These are phyloP conservation scores for Poecilus cupreus DNA, from an alignment of 2,888 invertebrate species.

Conservation along the genomic window DNA sequence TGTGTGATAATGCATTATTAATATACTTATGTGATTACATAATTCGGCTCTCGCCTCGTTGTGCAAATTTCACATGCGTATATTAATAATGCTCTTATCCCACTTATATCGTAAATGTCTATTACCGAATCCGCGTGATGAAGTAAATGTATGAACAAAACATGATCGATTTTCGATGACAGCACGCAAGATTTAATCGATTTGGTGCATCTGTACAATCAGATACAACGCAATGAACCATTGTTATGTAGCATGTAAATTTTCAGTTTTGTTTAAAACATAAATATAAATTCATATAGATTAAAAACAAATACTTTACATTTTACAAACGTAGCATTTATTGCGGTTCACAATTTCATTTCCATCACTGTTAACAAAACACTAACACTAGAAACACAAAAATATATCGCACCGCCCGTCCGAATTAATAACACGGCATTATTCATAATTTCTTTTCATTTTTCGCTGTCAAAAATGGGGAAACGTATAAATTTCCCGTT, in stretches of 20 bases:
- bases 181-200: no score
- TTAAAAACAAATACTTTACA: not conserved
- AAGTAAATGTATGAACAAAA: no score
- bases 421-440: conserved; percentile 49
- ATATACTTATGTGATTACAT: no score
- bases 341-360: not conserved
- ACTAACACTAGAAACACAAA: conserved; percentile 1
- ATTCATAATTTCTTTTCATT: conserved; percentile 56
- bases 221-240: not conserved
- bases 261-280: not conserved
- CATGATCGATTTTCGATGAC: no score
- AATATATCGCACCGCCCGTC: conserved; percentile 4
- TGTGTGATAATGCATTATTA: no score
- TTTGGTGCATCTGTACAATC: no score
- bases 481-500: conserved; percentile 48
- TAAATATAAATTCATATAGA: not conserved
- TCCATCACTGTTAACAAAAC: conserved; percentile 23
- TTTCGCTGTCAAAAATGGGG: conserved; percentile 45
- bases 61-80: no score
- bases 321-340: not conserved
- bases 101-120: no score
- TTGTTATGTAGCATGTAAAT: not conserved
- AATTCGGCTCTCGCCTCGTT: no score
- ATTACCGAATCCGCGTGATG: no score
- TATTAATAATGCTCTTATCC: no score